A percentile compares a stretch with the other conserved stretches of the same genome.
Evolutionary conservation across 2,888 invertebrate species (phyloP).

Genomic region (Hydropsyche betteni): DNA sequence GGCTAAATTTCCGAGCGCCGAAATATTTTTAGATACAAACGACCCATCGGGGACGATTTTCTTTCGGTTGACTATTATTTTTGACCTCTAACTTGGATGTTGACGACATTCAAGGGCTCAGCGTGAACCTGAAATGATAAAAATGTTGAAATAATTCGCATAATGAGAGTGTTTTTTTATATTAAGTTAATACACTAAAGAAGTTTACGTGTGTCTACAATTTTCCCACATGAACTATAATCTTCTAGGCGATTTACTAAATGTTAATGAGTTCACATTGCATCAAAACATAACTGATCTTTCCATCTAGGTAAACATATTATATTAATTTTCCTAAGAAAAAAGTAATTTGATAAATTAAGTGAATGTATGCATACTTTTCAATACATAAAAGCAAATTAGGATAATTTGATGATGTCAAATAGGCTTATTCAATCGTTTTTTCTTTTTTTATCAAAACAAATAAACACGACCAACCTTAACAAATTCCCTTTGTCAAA

Average conservation of each 20-base stretch:
- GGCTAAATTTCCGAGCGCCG: too few relatives aligned
- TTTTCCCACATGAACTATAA: background rate
- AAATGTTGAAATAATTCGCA: background rate
- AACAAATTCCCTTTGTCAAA: background rate
- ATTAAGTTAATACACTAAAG: background rate
- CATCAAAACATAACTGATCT: slow-evolving; percentile 3
- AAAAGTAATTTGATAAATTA: background rate
- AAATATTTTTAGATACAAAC: slow-evolving; percentile 2
- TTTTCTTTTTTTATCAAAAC: too few relatives aligned
- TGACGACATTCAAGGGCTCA: background rate
- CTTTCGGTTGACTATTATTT: background rate
- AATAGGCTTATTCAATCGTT: too few relatives aligned
- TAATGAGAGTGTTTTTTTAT: background rate
- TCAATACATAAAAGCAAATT: background rate
- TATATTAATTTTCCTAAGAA: background rate
- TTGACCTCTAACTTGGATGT: slow-evolving; percentile 10
- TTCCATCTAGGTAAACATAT: background rate
- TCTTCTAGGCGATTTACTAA: too few relatives aligned
- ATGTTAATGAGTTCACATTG: too few relatives aligned
- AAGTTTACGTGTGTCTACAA: background rate
- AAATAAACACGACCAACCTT: background rate
- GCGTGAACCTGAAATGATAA: background rate
- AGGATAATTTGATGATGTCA: too few relatives aligned
- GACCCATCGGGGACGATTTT: background rate
- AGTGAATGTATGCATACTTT: background rate